Evolutionary conservation across 2,797 vertebrate species (phyloP).

Genomic region (Chiloscyllium punctatum): DNA sequence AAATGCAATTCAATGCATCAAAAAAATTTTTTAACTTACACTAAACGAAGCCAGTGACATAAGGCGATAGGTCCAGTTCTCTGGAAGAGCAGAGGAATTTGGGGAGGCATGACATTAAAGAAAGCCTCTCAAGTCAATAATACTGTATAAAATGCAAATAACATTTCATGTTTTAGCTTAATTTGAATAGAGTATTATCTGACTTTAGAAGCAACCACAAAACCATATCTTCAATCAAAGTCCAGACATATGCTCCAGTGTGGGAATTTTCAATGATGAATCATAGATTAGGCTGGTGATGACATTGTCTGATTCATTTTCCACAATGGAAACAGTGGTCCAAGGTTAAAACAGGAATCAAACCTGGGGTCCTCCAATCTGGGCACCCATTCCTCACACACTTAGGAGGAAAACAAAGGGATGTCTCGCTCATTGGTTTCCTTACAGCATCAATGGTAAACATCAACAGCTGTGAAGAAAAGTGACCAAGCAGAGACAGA

Average conservation of each 20-base stretch:
- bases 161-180: neutral
- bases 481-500: neutral
- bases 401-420: neutral
- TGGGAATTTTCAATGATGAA: neutral
- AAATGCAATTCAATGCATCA: neutral
- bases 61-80: neutral
- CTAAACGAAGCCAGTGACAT: neutral
- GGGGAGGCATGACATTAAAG: neutral
- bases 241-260: neutral
- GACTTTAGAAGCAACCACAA: neutral
- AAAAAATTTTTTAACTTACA: neutral
- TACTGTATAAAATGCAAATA: neutral
- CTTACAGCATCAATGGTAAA: neutral
- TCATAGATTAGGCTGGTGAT: neutral
- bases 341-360: neutral
- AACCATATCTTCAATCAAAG: neutral
- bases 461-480: neutral
- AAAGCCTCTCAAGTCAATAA: neutral
- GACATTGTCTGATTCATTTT: neutral
- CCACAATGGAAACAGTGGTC: neutral
- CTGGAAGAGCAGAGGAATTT: neutral
- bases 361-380: neutral
- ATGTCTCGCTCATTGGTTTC: neutral
- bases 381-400: neutral
- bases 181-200: neutral